phyloP scores from a whole-genome alignment of 2,888 invertebrate genomes.

The Acrobasis repandana region DNA sequence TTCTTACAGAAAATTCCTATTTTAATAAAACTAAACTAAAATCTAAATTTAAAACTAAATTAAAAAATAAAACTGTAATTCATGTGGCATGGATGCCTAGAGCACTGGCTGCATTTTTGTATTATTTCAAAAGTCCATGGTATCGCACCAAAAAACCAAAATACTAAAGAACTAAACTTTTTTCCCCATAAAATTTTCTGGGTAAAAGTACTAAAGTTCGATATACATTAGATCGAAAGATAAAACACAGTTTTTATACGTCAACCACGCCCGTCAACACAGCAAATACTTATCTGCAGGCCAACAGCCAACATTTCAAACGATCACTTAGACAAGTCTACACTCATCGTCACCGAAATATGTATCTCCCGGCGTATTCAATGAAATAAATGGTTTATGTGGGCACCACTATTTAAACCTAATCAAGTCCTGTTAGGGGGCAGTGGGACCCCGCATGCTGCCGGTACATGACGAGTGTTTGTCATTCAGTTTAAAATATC shows the following conservation, averaged over 20 bases:
- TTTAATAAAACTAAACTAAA: no score
- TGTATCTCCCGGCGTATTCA: conserved; percentile 67
- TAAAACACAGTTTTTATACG: neutral
- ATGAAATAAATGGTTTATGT: conserved; percentile 84
- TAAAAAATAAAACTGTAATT: no score
- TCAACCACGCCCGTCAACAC: neutral
- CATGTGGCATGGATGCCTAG: no score
- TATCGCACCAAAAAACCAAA: no score
- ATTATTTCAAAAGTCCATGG: no score
- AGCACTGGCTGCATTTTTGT: no score
- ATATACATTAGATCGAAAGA: neutral
- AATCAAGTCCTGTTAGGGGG: conserved; percentile 85
- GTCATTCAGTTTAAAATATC: conserved; percentile 21
- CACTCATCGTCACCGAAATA: conserved; percentile 46
- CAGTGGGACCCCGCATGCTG: conserved; percentile 78
- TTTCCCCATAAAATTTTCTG: no score
- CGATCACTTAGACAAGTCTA: neutral
- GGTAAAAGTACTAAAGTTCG: neutral
- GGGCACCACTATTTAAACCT: conserved; percentile 85
- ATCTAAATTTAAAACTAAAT: no score
- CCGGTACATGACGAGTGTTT: conserved; percentile 54
- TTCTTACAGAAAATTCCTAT: no score
- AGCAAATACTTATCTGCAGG: neutral
- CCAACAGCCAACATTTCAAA: neutral
- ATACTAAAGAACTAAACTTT: no score